Evolutionary conservation across 2,888 invertebrate genomes (phyloP).

Genomic region (Luperina testacea): DNA sequence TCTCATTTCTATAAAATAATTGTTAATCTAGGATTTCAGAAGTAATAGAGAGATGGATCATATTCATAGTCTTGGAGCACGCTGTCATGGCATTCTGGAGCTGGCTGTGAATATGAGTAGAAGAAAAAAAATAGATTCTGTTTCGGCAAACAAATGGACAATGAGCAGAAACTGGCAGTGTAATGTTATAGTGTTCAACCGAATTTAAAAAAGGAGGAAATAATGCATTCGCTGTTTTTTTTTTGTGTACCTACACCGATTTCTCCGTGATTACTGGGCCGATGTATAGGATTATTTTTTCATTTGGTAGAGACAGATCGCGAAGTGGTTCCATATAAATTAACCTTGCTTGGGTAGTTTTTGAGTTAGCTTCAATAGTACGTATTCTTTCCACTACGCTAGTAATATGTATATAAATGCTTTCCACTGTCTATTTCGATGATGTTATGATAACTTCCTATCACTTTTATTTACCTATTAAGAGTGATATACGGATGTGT

Average conservation of each 20-base stretch:
- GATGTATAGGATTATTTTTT: not conserved
- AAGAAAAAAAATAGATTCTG: not conserved
- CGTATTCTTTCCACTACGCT: not conserved
- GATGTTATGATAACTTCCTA: not conserved
- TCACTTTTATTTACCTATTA: not conserved
- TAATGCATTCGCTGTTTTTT: not conserved
- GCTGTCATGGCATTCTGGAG: not conserved
- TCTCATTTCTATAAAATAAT: slow-evolving; percentile 13
- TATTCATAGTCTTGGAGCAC: slow-evolving; percentile 17
- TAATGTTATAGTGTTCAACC: not conserved
- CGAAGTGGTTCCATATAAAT: not conserved
- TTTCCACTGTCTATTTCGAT: not conserved
- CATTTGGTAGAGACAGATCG: not conserved
- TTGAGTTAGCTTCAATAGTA: not conserved
- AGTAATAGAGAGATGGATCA: not conserved
- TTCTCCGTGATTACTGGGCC: not conserved
- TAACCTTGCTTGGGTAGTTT: not conserved
- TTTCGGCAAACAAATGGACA: not conserved
- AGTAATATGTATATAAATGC: too few relatives aligned
- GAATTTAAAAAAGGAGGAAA: not conserved
- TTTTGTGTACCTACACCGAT: not conserved
- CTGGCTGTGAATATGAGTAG: not conserved
- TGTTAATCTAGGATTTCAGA: not conserved
- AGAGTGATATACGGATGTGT: too few relatives aligned
- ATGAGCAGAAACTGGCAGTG: not conserved